phyloP scores from a whole-genome alignment of 1,140 invertebrate species.

The Reticulitermes speratus region DNA sequence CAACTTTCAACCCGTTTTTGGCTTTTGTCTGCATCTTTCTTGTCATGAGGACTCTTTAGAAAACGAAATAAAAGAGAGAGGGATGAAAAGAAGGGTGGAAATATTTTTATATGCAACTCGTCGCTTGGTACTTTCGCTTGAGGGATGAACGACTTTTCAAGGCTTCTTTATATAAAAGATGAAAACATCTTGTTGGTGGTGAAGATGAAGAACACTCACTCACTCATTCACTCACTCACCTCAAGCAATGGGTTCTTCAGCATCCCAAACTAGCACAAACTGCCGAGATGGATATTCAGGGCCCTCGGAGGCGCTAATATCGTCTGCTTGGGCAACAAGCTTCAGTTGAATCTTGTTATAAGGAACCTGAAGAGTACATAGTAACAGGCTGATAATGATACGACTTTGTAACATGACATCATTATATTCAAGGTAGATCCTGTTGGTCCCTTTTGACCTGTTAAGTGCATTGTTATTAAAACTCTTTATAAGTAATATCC shows the following conservation, averaged over 20 bases:
- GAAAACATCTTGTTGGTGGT: constrained; percentile 10
- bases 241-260: neutral
- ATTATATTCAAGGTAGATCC: no score
- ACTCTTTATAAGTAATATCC: no score
- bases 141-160: constrained; percentile 15
- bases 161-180: constrained; percentile 4
- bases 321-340: neutral
- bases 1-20: constrained; percentile 10
- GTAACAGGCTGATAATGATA: neutral
- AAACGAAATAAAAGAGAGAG: neutral
- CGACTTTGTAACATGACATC: neutral
- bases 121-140: neutral
- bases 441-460: no score
- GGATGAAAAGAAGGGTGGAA: neutral
- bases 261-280: neutral
- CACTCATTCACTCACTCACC: neutral
- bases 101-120: constrained; percentile 13
- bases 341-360: neutral
- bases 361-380: neutral
- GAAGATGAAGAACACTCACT: neutral
- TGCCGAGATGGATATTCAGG: neutral
- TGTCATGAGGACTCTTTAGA: neutral
- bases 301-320: neutral
- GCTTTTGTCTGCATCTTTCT: neutral
- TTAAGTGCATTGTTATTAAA: no score